These are phyloP conservation scores for Trissoscelio sp. DNA, from an alignment of 2,888 invertebrate genomes.

Conservation along the genomic window DNA sequence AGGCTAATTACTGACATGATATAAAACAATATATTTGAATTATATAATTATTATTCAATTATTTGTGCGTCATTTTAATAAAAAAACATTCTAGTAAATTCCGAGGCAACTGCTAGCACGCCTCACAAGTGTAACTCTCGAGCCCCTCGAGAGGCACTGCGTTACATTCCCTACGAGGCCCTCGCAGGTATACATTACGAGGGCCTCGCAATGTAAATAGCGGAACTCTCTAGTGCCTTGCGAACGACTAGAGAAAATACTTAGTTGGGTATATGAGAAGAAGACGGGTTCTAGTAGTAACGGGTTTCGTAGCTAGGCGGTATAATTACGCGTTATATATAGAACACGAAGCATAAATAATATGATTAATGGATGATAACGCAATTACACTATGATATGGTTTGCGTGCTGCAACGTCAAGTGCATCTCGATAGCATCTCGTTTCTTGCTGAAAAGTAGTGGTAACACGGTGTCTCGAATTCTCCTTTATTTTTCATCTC, in stretches of 20 bases:
- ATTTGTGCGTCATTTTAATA: too few relatives aligned
- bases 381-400: constrained; percentile 76
- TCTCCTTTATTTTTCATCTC: constrained; percentile 45
- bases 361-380: constrained; percentile 78
- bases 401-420: constrained; percentile 66
- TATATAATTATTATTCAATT: neutral
- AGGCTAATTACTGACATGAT: too few relatives aligned
- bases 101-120: neutral
- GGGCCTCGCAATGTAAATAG: too few relatives aligned
- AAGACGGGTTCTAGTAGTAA: constrained; percentile 53
- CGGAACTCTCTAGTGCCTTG: too few relatives aligned
- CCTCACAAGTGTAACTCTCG: too few relatives aligned
- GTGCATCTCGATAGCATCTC: constrained; percentile 58
- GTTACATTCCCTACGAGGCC: too few relatives aligned
- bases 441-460: constrained; percentile 39
- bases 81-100: too few relatives aligned
- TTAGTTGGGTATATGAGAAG: constrained; percentile 28
- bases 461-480: constrained; percentile 39
- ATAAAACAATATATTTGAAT: too few relatives aligned
- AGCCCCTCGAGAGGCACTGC: too few relatives aligned
- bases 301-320: constrained; percentile 69
- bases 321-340: constrained; percentile 73
- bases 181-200: too few relatives aligned
- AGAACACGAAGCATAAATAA: constrained; percentile 72
- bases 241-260: too few relatives aligned